Evolutionary conservation across 2,888 invertebrate species (phyloP), one percentile per base, ranked within the genome.

Genomic region (Poecilobothrus nobilitatus): DNA sequence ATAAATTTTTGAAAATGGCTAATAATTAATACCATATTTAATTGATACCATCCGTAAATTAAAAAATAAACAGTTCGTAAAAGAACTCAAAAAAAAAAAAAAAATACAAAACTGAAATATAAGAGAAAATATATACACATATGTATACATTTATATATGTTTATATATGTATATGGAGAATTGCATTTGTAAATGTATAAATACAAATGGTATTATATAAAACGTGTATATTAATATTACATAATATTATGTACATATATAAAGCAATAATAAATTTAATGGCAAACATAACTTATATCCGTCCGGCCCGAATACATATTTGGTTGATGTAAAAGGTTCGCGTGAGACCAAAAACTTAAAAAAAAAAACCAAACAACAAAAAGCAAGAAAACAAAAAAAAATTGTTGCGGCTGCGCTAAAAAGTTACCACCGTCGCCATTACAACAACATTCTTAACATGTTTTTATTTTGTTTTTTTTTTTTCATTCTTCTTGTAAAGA

Each of bases 361-460:
- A 37, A 37, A 37, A 34, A 34, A 34, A 8, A 7, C 8, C 37
- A 37, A 37, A 37, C 10, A 37, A 37, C 8, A 37, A 37, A 37
- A 37, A 37, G 1, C 7, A 37, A 37, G n/a, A n/a, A n/a, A n/a
- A n/a, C n/a, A n/a, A 37, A 37, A 37, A 37, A 37, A 37, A 37
- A 37, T 37, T 27, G 27, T 27, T 53, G 53, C 53, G 53, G n/a
- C 18, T 53, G 53, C 53, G 53, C 53, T 53, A 15, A 53, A 18
- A n/a, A 53, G n/a, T 53, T 53, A 53, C 53, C n/a, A 53, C n/a
- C 53, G 53, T 53, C 53, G 53, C 53, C 53, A 53, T 53, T 53
- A 53, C 18, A 53, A 53, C 53, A 53, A 53, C 53, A 53, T 53
- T 53, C 53, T 53, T 53, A 53, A 53, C 53, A 53, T 53, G 53